Conservation (phyloP, 2,888 invertebrate species). For the Isoperla grammatica region DNA sequence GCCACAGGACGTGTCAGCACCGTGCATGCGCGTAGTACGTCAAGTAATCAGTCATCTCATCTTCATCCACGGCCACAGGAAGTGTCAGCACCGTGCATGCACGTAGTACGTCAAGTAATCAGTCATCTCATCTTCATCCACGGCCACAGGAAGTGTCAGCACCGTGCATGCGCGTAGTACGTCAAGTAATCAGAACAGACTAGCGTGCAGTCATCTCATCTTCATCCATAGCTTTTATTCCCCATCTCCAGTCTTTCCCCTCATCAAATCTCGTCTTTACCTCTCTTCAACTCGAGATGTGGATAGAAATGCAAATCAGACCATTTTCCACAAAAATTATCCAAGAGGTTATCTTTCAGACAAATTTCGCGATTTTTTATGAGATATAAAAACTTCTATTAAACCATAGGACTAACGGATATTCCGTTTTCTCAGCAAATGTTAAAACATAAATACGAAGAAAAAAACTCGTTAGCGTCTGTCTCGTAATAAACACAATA, state of each 20-base stretch:
- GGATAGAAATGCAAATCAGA: slow-evolving; percentile 10
- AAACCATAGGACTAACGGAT: neutral
- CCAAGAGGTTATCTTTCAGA: slow-evolving; percentile 2
- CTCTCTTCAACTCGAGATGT: slow-evolving; percentile 16
- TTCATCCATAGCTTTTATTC: slow-evolving; percentile 20
- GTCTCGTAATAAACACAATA: neutral
- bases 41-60: too few relatives aligned
- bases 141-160: too few relatives aligned
- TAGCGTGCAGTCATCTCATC: neutral
- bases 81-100: too few relatives aligned
- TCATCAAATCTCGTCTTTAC: slow-evolving; percentile 14
- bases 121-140: too few relatives aligned
- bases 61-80: too few relatives aligned
- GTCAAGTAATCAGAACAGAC: too few relatives aligned
- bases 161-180: too few relatives aligned
- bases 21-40: too few relatives aligned
- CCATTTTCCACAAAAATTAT: slow-evolving; percentile 15
- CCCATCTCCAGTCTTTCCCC: slow-evolving; percentile 27
- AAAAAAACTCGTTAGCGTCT: neutral
- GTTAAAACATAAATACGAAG: neutral
- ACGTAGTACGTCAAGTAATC: too few relatives aligned
- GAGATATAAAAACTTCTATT: neutral
- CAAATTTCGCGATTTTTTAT: neutral
- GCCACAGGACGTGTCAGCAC: too few relatives aligned
- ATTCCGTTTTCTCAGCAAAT: neutral